Conservation (phyloP, 92 coral and sea anemone genomes). For the Porites evermanni region DNA sequence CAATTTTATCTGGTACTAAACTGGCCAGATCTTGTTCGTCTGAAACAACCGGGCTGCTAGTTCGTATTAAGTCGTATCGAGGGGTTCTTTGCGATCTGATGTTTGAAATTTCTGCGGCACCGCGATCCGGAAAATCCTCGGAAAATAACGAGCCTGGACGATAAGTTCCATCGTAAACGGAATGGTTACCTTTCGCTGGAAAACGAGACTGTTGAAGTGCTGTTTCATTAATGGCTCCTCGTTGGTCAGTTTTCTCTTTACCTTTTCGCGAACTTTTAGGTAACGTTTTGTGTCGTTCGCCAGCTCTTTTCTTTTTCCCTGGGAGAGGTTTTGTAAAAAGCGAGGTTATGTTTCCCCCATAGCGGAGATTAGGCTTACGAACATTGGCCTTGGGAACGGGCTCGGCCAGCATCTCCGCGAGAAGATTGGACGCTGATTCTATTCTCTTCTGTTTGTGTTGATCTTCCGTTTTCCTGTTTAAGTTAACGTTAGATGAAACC, state of each 20-base stretch:
- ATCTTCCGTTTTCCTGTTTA: conserved; percentile 61
- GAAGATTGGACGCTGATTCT: conserved; percentile 71
- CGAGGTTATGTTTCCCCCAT: conserved; percentile 4
- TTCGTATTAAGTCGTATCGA: conserved; percentile 3
- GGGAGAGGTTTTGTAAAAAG: conserved; percentile 8
- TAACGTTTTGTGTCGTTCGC: conserved; percentile 1
- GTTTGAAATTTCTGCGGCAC: neutral
- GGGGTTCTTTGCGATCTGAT: conserved; percentile 10
- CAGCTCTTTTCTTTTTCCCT: conserved; percentile 3
- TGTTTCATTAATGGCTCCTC: neutral
- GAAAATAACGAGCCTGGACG: neutral
- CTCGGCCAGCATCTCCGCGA: conserved; percentile 75
- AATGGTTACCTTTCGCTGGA: neutral
- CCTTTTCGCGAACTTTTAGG: conserved; percentile 10
- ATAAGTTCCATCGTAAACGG: neutral
- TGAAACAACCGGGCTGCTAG: conserved; percentile 10
- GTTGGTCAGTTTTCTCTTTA: neutral
- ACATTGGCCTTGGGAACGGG: conserved; percentile 66
- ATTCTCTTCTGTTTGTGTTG: conserved; percentile 55
- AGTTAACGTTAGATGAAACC: neutral
- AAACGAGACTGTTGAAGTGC: neutral
- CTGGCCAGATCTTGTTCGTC: neutral
- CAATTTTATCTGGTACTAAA: neutral
- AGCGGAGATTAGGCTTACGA: conserved; percentile 46
- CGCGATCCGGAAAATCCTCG: conserved; percentile 2